Evolutionary conservation across 2,888 invertebrate species (phyloP), one percentile per base, ranked within the genome.

Genomic region (Plemyria rubiginata): DNA sequence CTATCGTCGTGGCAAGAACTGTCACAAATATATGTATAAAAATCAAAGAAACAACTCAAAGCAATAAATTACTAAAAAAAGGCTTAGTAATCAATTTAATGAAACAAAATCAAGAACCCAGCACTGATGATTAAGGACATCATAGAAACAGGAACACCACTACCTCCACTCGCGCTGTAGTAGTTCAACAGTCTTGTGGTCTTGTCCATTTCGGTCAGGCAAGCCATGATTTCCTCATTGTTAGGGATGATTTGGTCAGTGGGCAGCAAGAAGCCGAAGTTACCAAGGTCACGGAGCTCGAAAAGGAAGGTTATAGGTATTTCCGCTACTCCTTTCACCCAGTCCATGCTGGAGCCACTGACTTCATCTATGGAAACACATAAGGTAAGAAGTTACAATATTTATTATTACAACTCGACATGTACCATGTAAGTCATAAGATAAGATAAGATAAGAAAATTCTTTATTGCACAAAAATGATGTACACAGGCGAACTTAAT

Each of bases 271-370:
- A 94, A 94, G 0, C 94, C 95, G 65, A 85, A 88, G 6, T 74
- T 67, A 0, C 94, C 94, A 0, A 81, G 80, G 71, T 94, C 95
- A 15, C 94, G 77, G 0, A 95, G 84, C 73, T 95, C 95, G 43
- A 94, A 91, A 0, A 94, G 92, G 71, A 90, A 93, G 0, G 93
- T 82, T 55, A 94, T 92, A 0, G 94, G 93, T 0, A 94, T 82
- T 0, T 93, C 87, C 0, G 88, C 87, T 0, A 80, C 85, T 0
- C 92, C 94, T 71, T 94, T 93, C 0, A 92, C 94, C 93, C 94
- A 95, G 74, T 95, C 94, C 54, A 90, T 87, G 57, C 89, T 90
- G 6, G 87, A 82, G 0, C 93, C 93, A 9, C 84, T 86, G 6
- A 87, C 86, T 46, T 75, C 79, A 67, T 92, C 92, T 92, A 79